Evolutionary conservation across 2,797 vertebrate genomes (phyloP).

Genomic region (Merluccius polli): DNA sequence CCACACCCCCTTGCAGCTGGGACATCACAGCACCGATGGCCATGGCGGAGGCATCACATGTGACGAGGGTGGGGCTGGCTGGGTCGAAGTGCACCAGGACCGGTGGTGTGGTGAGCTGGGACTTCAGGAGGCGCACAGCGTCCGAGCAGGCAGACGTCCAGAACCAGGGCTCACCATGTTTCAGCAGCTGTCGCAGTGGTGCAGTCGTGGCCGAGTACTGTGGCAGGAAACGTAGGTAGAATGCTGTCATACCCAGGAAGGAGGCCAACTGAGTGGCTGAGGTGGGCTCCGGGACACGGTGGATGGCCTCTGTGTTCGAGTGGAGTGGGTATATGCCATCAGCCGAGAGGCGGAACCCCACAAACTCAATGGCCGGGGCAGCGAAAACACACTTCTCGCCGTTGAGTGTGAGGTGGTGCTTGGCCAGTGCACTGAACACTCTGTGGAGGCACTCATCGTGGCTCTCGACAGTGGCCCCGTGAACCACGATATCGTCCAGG

Average conservation of each 20-base stretch:
- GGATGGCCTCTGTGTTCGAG: no score
- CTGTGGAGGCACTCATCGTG: no score
- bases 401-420: no score
- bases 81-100: neutral
- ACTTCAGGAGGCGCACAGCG: neutral
- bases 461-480: no score
- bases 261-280: neutral
- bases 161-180: neutral
- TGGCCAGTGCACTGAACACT: no score
- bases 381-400: no score
- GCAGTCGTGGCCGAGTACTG: neutral
- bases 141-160: neutral
- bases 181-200: neutral
- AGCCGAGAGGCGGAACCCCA: no score
- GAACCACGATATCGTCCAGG: neutral
- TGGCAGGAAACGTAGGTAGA: neutral
- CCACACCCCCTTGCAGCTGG: neutral
- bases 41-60: neutral
- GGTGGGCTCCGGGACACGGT: no score
- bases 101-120: neutral
- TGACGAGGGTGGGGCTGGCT: neutral
- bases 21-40: neutral
- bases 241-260: conserved; percentile 5
- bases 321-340: no score
- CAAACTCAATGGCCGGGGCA: no score